Conservation (phyloP, 35 echinoderm and acorn worm species). For the Lytechinus pictus region DNA sequence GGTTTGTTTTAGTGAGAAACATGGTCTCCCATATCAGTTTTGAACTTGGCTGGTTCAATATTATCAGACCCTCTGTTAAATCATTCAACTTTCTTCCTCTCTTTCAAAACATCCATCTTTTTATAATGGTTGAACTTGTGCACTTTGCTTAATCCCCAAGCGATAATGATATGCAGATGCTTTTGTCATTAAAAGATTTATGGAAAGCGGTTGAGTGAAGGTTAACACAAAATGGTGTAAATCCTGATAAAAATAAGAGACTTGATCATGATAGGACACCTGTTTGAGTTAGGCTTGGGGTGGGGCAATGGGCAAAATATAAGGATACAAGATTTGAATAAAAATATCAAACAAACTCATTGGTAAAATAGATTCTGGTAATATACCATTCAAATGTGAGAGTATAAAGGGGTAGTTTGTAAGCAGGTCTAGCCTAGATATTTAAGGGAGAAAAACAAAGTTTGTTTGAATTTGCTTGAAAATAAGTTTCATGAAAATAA, state of each 20-base stretch:
- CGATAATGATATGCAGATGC: constrained; percentile 18
- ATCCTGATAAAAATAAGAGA: background rate
- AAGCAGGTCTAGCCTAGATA: too few species aligned
- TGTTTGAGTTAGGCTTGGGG: background rate
- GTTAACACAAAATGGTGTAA: background rate
- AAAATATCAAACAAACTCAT: background rate
- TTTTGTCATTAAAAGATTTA: constrained; percentile 14
- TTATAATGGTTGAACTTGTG: constrained; percentile 3
- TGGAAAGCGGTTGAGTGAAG: constrained; percentile 9
- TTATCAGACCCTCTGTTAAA: background rate
- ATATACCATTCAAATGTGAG: too few species aligned
- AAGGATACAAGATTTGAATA: background rate
- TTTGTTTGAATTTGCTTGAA: too few species aligned
- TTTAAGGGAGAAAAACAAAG: too few species aligned
- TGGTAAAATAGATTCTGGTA: background rate
- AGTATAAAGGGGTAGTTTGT: too few species aligned
- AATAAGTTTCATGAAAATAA: too few species aligned
- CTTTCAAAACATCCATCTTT: background rate
- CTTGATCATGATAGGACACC: constrained; percentile 17
- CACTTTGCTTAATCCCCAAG: background rate
- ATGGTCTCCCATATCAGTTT: background rate
- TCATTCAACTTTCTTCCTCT: constrained; percentile 11
- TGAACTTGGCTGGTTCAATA: background rate
- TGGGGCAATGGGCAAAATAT: background rate
- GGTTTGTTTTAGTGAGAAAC: background rate